Evolutionary conservation across 2,797 vertebrate genomes (phyloP), one percentile per base, ranked within the genome.

Genomic region (Pangasius macronema): DNA sequence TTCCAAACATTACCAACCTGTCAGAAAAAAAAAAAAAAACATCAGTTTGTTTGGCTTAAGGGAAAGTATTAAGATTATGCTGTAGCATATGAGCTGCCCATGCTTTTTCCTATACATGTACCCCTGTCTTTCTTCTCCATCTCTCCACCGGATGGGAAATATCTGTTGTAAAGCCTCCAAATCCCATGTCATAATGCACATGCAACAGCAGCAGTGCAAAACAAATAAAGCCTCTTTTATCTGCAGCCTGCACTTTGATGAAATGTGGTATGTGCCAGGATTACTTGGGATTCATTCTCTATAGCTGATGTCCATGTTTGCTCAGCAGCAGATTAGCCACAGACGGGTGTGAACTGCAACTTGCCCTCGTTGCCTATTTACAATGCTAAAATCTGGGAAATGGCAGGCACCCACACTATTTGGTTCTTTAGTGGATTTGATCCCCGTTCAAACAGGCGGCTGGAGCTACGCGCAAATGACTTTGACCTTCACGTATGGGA

Each of bases 401-500:
- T 88, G 91, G 77, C 91, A 92, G 87, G 75, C 88, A 89, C 91
- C 93, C 92, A 91, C 93, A 89, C 90, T 84, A 36, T 90, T 88
- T 86, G 89, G 59, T 86, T 90, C 90, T 76, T 61, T 85, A 76
- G 82, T 65, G 82, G 88, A 89, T 91, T 86, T 84, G 84, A 85
- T 90, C 77, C 81, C 89, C 57, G 63, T 86, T 89, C 86, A 72
- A 90, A 90, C 72, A 86, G 86, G 73, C 53, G 63, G 75, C 81
- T 73, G 70, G 90, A 89, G 86, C 82, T 36, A 72, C 72, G 73
- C 61, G 55, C 68, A 89, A 90, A 91, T 91, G 91, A 91, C 91
- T 92, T 61, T 91, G 89, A 94, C 91, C 92, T 91, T 91, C 87
- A 59, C 91, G 91, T 92, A 85, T 84, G 82, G 39, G 80, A 90